Conservation (phyloP, 2,113 vertebrate genomes). For the Desmodus rotundus region DNA sequence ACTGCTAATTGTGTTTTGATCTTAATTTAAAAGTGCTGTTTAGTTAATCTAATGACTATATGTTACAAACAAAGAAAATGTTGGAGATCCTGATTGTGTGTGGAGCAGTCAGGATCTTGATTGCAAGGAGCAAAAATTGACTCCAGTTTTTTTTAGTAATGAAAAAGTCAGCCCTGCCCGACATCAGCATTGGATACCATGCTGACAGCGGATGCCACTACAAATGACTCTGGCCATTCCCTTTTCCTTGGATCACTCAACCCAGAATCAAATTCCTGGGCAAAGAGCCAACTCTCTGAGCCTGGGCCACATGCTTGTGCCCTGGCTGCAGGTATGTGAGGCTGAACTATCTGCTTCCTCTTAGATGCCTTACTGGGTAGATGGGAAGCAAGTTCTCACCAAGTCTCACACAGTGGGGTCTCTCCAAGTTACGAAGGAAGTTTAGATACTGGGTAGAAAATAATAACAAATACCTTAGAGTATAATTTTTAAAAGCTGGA, state of each 20-base stretch:
- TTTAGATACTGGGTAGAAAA: background rate
- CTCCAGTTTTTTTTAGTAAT: background rate
- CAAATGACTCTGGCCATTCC: background rate
- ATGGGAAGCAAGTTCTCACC: background rate
- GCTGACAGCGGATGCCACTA: background rate
- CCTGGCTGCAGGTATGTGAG: background rate
- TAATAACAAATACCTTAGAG: background rate
- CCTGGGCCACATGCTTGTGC: background rate
- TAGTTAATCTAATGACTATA: background rate
- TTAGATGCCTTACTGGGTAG: background rate
- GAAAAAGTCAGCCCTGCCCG: background rate
- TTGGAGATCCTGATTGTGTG: background rate
- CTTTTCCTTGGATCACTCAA: background rate
- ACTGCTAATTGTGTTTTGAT: background rate
- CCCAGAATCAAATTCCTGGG: background rate
- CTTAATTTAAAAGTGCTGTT: background rate
- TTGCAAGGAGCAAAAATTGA: background rate
- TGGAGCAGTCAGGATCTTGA: background rate
- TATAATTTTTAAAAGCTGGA: background rate
- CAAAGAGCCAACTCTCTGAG: background rate
- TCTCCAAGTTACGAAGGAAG: background rate
- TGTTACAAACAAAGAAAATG: background rate
- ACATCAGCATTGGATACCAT: background rate
- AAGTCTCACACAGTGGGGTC: background rate
- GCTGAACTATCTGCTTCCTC: background rate